Base-by-base conservation (phyloP, 2,797 vertebrate genomes). In the Helarctos malayanus region DNA sequence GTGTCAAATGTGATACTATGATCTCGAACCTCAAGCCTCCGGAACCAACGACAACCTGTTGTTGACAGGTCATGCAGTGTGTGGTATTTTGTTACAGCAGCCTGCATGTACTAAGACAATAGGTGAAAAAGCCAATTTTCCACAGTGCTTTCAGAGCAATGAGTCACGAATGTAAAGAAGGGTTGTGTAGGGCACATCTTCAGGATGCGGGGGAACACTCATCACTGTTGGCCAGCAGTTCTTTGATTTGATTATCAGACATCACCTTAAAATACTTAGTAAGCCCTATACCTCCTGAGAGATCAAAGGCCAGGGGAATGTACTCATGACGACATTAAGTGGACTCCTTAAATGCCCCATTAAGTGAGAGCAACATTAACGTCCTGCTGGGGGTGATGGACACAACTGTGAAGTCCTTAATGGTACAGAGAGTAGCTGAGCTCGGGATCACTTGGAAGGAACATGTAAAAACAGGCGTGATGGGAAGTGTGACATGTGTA, bases 391-490 rank as follows among this genome's bases (percentile, higher is more conserved):
- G 8, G 13, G 27, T 8, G 0, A 35, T 7, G 11, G 73, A 14
- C 7, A 0, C 5, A 21, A 16, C 32, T 4, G 2, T 25, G 1
- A 3, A 6, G 1, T 8, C 35, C 19, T 23, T 59, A 5, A 5
- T 7, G 16, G 47, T 0, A 41, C 14, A 5, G 2, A 16, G 19
- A n/a, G 49, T 2, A 16, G 73, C 61, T 38, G 87, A 57, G 65
- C 27, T 45, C 47, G 54, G 25, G 19, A 9, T 49, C 92, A 35
- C n/a, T 16, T 7, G 5, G 35, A 73, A 71, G 71, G 78, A 47
- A 52, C 29, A 32, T 19, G 5, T 18, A 5, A 16, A 29, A 56
- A n/a, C 11, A 3, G 3, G n/a, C 25, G 0, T 0, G 1, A 10
- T 6, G 11, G 19, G 3, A 2, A 21, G 35, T 14, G 41, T 27